Conservation (phyloP, 92 coral and sea anemone species). For the Phenganax subtilis region DNA sequence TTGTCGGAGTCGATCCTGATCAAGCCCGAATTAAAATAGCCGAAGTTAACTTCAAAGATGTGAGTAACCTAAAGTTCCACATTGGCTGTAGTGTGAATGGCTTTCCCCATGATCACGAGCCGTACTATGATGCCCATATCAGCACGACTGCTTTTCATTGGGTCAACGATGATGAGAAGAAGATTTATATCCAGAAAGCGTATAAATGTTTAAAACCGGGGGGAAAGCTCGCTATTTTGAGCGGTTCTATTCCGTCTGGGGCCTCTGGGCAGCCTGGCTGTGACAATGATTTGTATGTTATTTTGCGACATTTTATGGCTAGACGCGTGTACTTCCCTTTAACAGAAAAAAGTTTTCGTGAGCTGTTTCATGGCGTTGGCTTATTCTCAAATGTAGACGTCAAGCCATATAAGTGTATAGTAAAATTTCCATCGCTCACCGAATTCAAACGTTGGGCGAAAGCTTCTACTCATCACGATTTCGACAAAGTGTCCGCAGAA, state of each 20-base stretch:
- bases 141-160: slow-evolving; percentile 8
- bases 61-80: not conserved
- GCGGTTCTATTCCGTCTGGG: too few species aligned
- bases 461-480: not conserved
- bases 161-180: not conserved
- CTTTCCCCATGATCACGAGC: slow-evolving; percentile 13
- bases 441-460: not conserved
- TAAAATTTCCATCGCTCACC: not conserved
- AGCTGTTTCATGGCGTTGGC: not conserved
- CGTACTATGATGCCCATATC: not conserved
- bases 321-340: too few species aligned
- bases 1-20: not conserved
- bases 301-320: too few species aligned
- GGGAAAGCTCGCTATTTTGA: not conserved
- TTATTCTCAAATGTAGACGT: not conserved
- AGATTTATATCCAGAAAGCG: not conserved
- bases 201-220: slow-evolving; percentile 4
- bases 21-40: not conserved
- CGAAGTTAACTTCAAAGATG: not conserved
- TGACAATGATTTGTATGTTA: too few species aligned
- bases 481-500: not conserved
- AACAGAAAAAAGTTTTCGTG: too few species aligned
- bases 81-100: not conserved
- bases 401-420: not conserved
- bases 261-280: too few species aligned